Base-by-base conservation (phyloP, 2,888 invertebrate genomes). In the Onthophagus sagittarius region DNA sequence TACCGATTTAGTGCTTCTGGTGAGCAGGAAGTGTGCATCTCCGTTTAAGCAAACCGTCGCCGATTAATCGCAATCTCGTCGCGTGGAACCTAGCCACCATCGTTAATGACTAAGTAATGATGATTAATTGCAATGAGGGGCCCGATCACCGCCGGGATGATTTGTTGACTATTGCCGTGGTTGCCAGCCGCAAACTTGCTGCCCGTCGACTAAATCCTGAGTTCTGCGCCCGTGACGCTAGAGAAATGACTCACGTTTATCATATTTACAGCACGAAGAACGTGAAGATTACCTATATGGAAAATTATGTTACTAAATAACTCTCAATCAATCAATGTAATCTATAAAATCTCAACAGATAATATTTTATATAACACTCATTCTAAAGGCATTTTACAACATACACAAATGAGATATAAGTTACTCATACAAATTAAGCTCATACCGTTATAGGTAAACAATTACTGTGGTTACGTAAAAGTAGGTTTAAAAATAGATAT, bases 31-130 rank as follows among this genome's bases (percentile, higher is more conserved):
- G 39, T 53, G 39, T 53, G 39, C 11, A 53, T 53, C 39, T 7
- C 39, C 39, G 39, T 53, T 53, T 53, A 53, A 53, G 39, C 39
- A 53, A 53, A 53, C 2, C 39, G 39, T 53, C 11, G 39, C 39
- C 39, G 39, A 53, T 53, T 53, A 53, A 53, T 53, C 39, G 39
- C 39, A 53, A 53, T 53, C 39, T 53, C 39, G 39, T 53, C 39
- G 39, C 39, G 39, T 53, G 39, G 39, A 53, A 53, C 39, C 39
- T 11, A 53, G 39, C 39, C 39, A 53, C 39, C 39, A 53, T 53
- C 39, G 67, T 67, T 67, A 67, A 67, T 67, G 67, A 32, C 67
- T 31, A 67, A 23, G 67, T 67, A 67, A 67, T 67, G 67, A 67
- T 31, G 67, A 67, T 67, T 67, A 67, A 67, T 67, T 67, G 67